phyloP scores from a whole-genome alignment of 2,113 vertebrate species.

The Poicephalus gulielmi region DNA sequence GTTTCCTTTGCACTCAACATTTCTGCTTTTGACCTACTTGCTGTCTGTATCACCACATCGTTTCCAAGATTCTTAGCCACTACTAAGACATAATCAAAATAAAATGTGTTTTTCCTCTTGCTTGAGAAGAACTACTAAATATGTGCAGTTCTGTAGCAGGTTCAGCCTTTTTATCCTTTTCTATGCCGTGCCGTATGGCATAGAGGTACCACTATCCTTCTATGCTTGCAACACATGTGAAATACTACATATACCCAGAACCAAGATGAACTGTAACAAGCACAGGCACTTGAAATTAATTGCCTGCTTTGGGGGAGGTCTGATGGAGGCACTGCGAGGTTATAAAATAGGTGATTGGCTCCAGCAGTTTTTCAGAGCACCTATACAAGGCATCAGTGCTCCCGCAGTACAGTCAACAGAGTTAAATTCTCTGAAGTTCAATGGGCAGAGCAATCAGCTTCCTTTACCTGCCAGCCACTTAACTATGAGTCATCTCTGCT shows the following conservation, averaged over 20 bases:
- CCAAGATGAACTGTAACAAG: not conserved
- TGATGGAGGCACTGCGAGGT: not conserved
- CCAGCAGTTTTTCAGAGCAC: not conserved
- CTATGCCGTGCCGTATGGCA: accelerated
- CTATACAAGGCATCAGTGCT: not conserved
- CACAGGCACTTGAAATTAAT: not conserved
- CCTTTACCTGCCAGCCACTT: not conserved
- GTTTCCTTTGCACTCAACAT: not conserved
- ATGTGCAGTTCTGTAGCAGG: not conserved
- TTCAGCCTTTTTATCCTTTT: not conserved
- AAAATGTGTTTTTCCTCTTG: not conserved
- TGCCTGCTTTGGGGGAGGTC: not conserved
- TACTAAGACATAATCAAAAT: not conserved
- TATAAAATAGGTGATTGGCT: not conserved
- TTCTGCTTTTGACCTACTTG: not conserved
- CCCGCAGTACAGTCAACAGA: not conserved
- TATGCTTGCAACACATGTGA: accelerated
- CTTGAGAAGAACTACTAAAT: not conserved
- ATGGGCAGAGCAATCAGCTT: not conserved
- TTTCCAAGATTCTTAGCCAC: not conserved
- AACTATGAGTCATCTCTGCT: not conserved
- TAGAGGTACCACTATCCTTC: accelerated
- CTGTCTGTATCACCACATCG: not conserved
- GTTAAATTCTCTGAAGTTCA: not conserved
- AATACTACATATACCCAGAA: not conserved